These are phyloP conservation scores for Apodemia zela DNA, from an alignment of 2,888 invertebrate genomes.

Conservation along the genomic window DNA sequence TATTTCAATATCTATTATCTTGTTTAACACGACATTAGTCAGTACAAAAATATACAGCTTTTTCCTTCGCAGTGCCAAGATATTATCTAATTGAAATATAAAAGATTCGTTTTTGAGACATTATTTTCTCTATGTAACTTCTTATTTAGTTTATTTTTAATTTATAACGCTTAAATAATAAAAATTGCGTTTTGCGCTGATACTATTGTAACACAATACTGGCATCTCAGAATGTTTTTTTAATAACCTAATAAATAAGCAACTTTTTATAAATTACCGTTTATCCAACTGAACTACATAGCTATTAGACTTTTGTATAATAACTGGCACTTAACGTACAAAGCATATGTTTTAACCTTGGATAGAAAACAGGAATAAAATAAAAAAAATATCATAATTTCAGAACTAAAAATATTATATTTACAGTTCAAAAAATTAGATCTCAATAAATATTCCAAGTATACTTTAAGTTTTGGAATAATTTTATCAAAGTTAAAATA, in stretches of 20 bases:
- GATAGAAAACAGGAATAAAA: neutral
- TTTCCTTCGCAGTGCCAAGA: neutral
- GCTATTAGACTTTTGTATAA: neutral
- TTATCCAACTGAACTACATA: neutral
- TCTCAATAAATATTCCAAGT: neutral
- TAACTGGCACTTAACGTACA: neutral
- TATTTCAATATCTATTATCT: no score
- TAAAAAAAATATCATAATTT: neutral
- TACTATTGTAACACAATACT: neutral
- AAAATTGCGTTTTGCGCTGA: neutral
- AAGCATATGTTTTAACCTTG: neutral
- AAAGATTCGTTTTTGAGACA: neutral
- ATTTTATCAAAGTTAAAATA: neutral
- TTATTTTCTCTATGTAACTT: neutral
- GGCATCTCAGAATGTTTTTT: neutral
- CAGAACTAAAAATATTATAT: neutral
- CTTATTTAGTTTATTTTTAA: no score
- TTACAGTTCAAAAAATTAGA: neutral
- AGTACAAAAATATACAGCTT: no score
- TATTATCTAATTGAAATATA: neutral
- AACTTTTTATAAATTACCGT: neutral
- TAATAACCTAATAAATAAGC: neutral
- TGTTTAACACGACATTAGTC: no score
- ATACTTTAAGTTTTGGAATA: no score
- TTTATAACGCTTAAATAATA: neutral